Conservation (phyloP, 2,888 invertebrate genomes). For the Drosophila parthenogenetica region DNA sequence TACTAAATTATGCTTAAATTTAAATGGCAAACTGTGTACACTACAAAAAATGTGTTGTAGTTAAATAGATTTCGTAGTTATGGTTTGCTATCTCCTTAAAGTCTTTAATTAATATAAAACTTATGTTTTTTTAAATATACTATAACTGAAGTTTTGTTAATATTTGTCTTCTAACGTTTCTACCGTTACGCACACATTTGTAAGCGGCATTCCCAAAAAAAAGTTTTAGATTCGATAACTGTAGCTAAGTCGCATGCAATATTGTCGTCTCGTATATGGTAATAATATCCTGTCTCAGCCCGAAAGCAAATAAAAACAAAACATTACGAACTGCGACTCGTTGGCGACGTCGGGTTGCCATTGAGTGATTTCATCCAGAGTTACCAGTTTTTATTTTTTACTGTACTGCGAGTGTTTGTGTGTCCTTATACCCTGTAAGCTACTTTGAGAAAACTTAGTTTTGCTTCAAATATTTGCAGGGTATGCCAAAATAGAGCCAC, state of each 20-base stretch:
- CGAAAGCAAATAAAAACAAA: constrained; percentile 35
- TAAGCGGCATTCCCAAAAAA: constrained; percentile 11
- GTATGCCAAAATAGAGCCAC: constrained; percentile 14
- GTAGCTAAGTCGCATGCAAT: constrained; percentile 57
- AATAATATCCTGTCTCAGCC: constrained; percentile 75
- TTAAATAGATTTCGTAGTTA: too few species aligned
- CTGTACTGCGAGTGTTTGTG: constrained; percentile 18
- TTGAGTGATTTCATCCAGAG: constrained; percentile 63
- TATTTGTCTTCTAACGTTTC: constrained; percentile 18
- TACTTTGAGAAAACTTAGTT: too few species aligned
- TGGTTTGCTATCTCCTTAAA: too few species aligned
- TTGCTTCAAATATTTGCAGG: constrained; percentile 12
- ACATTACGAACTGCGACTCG: constrained; percentile 64
- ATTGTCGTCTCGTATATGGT: constrained; percentile 68
- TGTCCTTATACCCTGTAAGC: constrained; percentile 40
- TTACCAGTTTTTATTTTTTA: constrained; percentile 30
- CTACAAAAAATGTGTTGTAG: too few species aligned
- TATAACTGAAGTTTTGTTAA: too few species aligned
- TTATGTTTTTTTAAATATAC: too few species aligned
- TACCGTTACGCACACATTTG: constrained; percentile 36
- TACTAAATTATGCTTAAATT: too few species aligned
- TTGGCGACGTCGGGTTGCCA: constrained; percentile 75
- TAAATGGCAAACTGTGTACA: too few species aligned
- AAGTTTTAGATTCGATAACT: constrained; percentile 48
- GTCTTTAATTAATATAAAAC: too few species aligned